These are phyloP conservation scores for Anguilla marmorata DNA, from an alignment of 2,797 vertebrate species.

Conservation along the genomic window DNA sequence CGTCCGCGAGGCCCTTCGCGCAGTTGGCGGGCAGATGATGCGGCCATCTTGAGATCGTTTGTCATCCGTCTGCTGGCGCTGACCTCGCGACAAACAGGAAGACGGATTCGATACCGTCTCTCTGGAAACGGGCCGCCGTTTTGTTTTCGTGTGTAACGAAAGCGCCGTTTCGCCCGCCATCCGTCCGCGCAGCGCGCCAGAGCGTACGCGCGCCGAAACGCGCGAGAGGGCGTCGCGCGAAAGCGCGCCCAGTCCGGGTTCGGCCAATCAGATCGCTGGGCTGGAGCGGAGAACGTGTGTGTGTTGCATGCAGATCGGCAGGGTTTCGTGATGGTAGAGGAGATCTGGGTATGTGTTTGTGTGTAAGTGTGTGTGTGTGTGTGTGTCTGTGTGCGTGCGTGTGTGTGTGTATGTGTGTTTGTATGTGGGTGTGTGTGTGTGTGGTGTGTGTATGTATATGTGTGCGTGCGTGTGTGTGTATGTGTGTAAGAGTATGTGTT, in stretches of 20 bases:
- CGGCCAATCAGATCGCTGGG: slow-evolving; percentile 83
- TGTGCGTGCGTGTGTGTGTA: too few relatives aligned
- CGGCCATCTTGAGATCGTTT: slow-evolving; percentile 80
- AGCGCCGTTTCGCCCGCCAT: slow-evolving; percentile 83
- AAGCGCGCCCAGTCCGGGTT: slow-evolving; percentile 86
- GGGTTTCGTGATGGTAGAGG: slow-evolving; percentile 68
- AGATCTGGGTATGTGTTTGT: slow-evolving; percentile 52
- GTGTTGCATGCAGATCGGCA: slow-evolving; percentile 69
- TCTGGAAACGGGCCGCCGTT: slow-evolving; percentile 57
- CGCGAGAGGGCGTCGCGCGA: slow-evolving; percentile 82
- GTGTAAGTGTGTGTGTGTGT: slow-evolving; percentile 66
- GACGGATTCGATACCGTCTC: slow-evolving; percentile 68
- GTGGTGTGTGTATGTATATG: too few relatives aligned
- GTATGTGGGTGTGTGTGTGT: slow-evolving; percentile 36
- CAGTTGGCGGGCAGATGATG: slow-evolving; percentile 75
- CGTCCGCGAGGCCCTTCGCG: slow-evolving; percentile 59
- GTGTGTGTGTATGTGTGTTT: too few relatives aligned
- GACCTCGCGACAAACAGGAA: slow-evolving; percentile 75
- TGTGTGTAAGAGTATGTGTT: slow-evolving; percentile 54
- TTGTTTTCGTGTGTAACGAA: slow-evolving; percentile 74
- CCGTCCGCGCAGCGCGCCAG: slow-evolving; percentile 79
- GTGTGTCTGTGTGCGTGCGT: slow-evolving; percentile 62
- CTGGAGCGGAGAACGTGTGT: slow-evolving; percentile 66
- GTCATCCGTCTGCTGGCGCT: slow-evolving; percentile 78
- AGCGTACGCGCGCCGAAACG: slow-evolving; percentile 89